Conservation (phyloP, 2,888 invertebrate species). For the Eilema griseolum region DNA sequence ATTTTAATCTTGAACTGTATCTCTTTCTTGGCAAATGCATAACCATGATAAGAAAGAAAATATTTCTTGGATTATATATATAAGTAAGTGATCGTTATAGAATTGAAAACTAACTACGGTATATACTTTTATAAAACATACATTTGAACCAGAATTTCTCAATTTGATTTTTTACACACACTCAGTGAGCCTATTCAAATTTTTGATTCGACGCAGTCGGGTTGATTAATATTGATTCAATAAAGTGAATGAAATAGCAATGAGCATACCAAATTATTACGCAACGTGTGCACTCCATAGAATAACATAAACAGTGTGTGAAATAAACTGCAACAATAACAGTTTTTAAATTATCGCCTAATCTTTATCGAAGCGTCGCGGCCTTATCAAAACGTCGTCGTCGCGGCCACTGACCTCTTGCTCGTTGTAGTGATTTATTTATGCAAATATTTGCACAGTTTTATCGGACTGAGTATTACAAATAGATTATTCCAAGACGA, state of each 20-base stretch:
- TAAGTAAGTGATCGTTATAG: no score
- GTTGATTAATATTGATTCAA: not conserved
- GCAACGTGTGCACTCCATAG: not conserved
- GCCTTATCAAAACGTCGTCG: not conserved
- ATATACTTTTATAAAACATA: no score
- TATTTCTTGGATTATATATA: no score
- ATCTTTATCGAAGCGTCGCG: constrained; percentile 2
- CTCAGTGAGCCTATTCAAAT: not conserved
- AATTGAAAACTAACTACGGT: no score
- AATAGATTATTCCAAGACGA: no score
- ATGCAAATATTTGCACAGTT: constrained; percentile 4
- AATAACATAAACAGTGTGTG: not conserved
- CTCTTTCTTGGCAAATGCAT: not conserved
- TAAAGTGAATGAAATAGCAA: not conserved
- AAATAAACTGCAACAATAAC: not conserved
- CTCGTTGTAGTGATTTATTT: not conserved
- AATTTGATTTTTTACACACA: not conserved
- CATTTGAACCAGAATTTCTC: not conserved
- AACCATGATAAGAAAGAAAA: not conserved
- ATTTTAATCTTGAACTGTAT: not conserved
- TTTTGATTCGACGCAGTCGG: not conserved
- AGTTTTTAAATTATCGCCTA: not conserved
- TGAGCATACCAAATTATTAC: not conserved
- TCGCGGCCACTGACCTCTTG: not conserved
- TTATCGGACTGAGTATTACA: not conserved